Conservation (phyloP, 2,888 invertebrate species). For the Aricia artaxerxes region DNA sequence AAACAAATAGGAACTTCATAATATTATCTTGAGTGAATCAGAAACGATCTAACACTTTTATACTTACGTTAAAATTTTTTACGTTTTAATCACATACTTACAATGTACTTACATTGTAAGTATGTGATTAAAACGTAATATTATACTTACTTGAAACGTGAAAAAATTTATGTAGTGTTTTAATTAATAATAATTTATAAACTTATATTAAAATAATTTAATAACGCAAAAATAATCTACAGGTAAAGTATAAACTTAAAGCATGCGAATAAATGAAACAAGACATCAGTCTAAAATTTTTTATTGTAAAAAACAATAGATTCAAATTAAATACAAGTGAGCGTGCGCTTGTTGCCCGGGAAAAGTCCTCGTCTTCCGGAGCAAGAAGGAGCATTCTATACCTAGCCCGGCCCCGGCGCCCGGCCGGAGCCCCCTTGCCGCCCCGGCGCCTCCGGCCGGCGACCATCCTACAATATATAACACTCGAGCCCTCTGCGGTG, state of each 20-base stretch:
- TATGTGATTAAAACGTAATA: no score
- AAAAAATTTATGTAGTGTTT: no score
- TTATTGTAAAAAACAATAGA: slow-evolving; percentile 76
- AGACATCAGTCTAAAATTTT: slow-evolving; percentile 73
- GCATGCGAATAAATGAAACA: slow-evolving; percentile 46
- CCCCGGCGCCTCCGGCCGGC: background rate
- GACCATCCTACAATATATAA: background rate
- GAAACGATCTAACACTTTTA: no score
- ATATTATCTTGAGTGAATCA: no score
- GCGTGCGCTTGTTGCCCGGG: slow-evolving; percentile 78
- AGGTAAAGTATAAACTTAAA: background rate
- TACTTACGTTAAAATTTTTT: no score
- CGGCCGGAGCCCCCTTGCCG: background rate
- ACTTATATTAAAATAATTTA: no score
- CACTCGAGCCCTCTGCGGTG: slow-evolving; percentile 12
- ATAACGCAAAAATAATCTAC: no score
- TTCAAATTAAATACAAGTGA: slow-evolving; percentile 67
- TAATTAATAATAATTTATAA: no score
- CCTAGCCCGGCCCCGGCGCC: background rate
- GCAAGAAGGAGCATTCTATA: slow-evolving; percentile 66
- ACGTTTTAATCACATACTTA: no score
- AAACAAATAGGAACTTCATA: no score
- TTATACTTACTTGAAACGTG: no score
- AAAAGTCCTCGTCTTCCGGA: slow-evolving; percentile 78
- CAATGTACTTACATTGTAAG: no score